A percentile compares a stretch with the other conserved stretches of the same genome.
phyloP scores from a whole-genome alignment of 2,113 vertebrate species.

The Chlorodrepanis virens region DNA sequence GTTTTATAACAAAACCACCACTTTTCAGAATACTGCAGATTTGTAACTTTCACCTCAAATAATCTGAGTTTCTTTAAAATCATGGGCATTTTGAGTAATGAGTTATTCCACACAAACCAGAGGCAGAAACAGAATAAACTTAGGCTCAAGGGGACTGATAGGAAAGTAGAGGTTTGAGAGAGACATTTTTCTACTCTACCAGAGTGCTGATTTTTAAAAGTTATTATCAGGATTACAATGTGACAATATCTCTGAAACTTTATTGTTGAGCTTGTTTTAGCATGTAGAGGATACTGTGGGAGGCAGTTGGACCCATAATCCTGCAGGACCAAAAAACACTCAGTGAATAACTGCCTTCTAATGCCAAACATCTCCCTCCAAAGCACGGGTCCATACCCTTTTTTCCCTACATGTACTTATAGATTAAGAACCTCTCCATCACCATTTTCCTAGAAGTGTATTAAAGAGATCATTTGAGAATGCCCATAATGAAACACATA shows the following conservation, averaged over 20 bases:
- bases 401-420: neutral
- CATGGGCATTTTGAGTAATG: neutral
- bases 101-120: neutral
- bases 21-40: neutral
- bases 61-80: neutral
- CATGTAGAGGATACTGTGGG: neutral
- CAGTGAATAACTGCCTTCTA: neutral
- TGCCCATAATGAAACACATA: accelerated
- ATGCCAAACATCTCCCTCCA: neutral
- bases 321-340: neutral
- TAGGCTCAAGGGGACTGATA: neutral
- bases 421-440: neutral
- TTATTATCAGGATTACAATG: neutral
- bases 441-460: neutral
- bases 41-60: neutral
- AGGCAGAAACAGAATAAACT: neutral
- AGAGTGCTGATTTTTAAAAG: neutral
- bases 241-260: neutral
- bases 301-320: neutral
- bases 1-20: neutral
- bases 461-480: neutral
- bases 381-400: neutral
- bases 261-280: neutral
- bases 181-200: neutral
- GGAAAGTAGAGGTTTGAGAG: neutral